A percentile compares a stretch with the other conserved stretches of the same genome.
Evolutionary conservation across 1,140 invertebrate genomes (phyloP).

Genomic region (Drosophila malerkotliana): DNA sequence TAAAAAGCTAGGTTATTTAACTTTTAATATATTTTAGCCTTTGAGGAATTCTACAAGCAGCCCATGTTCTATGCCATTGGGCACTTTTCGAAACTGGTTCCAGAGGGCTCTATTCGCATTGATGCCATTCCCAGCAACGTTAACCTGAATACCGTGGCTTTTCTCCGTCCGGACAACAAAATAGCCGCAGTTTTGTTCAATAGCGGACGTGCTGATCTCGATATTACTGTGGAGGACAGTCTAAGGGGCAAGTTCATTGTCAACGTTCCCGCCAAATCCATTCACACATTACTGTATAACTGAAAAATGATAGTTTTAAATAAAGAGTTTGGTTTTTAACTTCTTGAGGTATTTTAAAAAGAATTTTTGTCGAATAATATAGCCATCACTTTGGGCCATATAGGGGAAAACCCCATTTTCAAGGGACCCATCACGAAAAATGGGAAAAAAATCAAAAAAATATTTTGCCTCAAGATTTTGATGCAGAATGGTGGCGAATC

Average conservation of each 20-base stretch:
- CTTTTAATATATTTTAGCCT: slow-evolving; percentile 35
- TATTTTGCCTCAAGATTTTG: too few relatives aligned
- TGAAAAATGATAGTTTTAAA: slow-evolving; percentile 19
- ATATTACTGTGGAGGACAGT: slow-evolving; percentile 60
- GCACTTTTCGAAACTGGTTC: slow-evolving; percentile 94
- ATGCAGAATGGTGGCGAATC: too few relatives aligned
- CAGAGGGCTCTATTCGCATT: slow-evolving; percentile 86
- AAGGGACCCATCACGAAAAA: too few relatives aligned
- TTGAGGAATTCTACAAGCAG: slow-evolving; percentile 92
- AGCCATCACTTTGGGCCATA: too few relatives aligned
- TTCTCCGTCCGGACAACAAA: slow-evolving; percentile 86
- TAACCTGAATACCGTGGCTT: slow-evolving; percentile 84
- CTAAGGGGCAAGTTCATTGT: slow-evolving; percentile 54
- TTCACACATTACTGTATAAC: slow-evolving; percentile 72
- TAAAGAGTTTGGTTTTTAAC: not conserved
- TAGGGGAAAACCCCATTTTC: too few relatives aligned
- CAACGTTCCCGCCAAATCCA: slow-evolving; percentile 70
- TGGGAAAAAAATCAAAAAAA: too few relatives aligned
- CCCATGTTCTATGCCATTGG: slow-evolving; percentile 94
- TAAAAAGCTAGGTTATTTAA: not conserved
- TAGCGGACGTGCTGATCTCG: slow-evolving; percentile 72
- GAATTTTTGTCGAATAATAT: too few relatives aligned
- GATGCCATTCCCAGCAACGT: slow-evolving; percentile 62
- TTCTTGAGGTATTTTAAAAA: not conserved
- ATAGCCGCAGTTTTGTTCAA: slow-evolving; percentile 87